Evolutionary conservation across 2,113 vertebrate species (phyloP).

Genomic region (Archocentrus centrarchus): DNA sequence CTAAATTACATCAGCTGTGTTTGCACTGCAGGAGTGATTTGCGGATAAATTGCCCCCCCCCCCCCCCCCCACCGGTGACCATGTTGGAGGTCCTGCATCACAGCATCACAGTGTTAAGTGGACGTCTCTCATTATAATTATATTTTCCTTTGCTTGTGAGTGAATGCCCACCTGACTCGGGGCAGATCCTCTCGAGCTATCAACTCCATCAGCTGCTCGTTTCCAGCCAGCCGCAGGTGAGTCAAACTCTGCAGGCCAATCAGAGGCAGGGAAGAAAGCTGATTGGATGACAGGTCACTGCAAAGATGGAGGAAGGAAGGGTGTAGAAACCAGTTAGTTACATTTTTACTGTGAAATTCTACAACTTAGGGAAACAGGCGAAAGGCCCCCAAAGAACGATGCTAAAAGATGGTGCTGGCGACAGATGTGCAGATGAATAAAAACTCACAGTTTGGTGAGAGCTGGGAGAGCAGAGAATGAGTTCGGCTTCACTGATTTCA

Average conservation of each 20-base stretch:
- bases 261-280: conserved; percentile 90
- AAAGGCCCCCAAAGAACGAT: background rate
- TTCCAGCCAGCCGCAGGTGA: conserved; percentile 95
- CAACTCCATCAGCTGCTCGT: conserved; percentile 87
- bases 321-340: background rate
- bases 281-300: conserved; percentile 95
- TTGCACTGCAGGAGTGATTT: background rate
- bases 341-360: background rate
- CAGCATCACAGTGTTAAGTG: background rate
- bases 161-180: conserved; percentile 84
- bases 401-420: background rate
- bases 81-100: conserved; percentile 16
- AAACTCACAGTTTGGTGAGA: conserved; percentile 91
- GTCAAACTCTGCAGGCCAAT: conserved; percentile 90
- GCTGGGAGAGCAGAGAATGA: conserved; percentile 90
- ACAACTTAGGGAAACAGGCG: background rate
- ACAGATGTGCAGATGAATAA: background rate
- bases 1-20: background rate
- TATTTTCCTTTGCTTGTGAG: background rate
- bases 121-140: background rate
- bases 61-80: background rate
- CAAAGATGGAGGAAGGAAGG: conserved; percentile 77
- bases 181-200: conserved; percentile 90
- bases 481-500: conserved; percentile 83
- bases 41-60: background rate